These are phyloP conservation scores for Thalassoma bifasciatum DNA, from an alignment of 2,113 vertebrate species.

Conservation along the genomic window DNA sequence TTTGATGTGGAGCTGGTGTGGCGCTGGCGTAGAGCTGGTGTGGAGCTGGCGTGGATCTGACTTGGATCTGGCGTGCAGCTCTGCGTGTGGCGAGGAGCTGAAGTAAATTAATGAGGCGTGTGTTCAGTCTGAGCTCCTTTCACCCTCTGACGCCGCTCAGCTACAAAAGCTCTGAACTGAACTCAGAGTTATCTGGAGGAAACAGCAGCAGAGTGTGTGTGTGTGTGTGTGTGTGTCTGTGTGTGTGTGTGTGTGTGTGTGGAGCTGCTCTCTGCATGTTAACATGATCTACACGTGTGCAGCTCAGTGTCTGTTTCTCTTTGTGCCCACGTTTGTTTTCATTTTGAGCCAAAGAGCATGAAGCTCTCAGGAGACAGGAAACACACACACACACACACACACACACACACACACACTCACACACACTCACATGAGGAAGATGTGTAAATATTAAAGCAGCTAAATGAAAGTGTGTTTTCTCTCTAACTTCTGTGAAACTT, in stretches of 20 bases:
- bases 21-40: too few species aligned
- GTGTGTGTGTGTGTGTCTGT: not conserved
- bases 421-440: too few species aligned
- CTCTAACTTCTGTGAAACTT: too few species aligned
- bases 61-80: slow-evolving; percentile 54
- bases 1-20: too few species aligned
- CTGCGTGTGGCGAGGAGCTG: slow-evolving; percentile 48
- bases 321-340: not conserved
- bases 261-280: not conserved
- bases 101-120: slow-evolving; percentile 73
- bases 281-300: slow-evolving; percentile 22
- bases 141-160: slow-evolving; percentile 60
- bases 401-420: too few species aligned
- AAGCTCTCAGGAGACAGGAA: not conserved
- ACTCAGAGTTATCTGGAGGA: slow-evolving; percentile 77
- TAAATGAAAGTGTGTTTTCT: not conserved
- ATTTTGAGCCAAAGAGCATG: slow-evolving; percentile 1
- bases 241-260: not conserved
- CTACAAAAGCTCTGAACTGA: slow-evolving; percentile 72
- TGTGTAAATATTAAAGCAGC: not conserved
- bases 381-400: too few species aligned
- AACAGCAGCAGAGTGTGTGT: slow-evolving; percentile 57
- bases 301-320: not conserved
- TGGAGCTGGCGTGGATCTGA: slow-evolving; percentile 51
- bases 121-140: slow-evolving; percentile 65